These are phyloP conservation scores for Zaprionus inermis DNA, from an alignment of 1,140 invertebrate species.

Conservation along the genomic window DNA sequence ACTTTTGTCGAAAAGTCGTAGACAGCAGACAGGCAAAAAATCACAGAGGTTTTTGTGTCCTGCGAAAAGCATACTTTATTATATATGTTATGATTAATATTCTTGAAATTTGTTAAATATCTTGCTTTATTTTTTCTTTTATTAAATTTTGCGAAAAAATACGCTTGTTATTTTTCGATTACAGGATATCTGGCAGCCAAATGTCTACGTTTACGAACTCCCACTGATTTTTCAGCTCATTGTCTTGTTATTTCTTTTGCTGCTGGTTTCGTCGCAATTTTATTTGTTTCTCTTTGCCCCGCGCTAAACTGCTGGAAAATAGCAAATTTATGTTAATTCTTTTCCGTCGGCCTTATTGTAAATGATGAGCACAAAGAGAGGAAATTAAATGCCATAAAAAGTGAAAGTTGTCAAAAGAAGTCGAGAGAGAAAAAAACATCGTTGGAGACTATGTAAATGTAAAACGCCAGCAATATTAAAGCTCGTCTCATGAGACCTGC, in stretches of 20 bases:
- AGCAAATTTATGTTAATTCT: constrained; percentile 79
- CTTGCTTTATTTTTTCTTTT: not conserved
- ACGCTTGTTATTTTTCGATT: constrained; percentile 7
- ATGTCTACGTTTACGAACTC: constrained; percentile 2
- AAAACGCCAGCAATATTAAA: constrained; percentile 21
- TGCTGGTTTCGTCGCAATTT: constrained; percentile 26
- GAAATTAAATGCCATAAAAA: constrained; percentile 76
- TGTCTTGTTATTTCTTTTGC: constrained; percentile 13
- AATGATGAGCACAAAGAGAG: constrained; percentile 61
- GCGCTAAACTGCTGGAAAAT: constrained; percentile 64
- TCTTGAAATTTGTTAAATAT: not conserved
- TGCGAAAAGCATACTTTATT: not conserved
- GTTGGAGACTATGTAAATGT: constrained; percentile 30
- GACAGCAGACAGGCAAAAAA: constrained; percentile 21
- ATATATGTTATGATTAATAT: not conserved
- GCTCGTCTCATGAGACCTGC: not conserved
- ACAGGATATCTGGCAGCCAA: constrained; percentile 22
- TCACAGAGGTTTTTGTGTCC: not conserved
- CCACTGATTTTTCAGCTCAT: constrained; percentile 13
- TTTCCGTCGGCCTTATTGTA: constrained; percentile 63
- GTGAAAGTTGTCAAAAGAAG: constrained; percentile 47
- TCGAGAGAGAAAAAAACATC: not conserved
- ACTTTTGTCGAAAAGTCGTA: not conserved
- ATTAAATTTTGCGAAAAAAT: not conserved
- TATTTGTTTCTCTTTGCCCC: constrained; percentile 57